Evolutionary conservation across 2,888 invertebrate genomes (phyloP), one percentile per base, ranked within the genome.

Genomic region (Carpatolechia fugitivella): DNA sequence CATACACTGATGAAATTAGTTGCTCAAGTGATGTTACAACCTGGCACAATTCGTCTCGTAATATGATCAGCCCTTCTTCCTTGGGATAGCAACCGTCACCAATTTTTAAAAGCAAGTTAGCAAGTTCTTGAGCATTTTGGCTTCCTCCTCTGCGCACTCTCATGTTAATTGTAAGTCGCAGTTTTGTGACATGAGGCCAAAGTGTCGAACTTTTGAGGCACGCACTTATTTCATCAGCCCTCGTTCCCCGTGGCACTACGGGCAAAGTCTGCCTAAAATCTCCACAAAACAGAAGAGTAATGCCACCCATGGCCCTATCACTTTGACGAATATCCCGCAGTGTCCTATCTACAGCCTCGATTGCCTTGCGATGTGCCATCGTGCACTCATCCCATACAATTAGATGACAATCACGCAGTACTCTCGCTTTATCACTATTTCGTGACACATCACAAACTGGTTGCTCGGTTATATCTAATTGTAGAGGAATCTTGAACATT

Each of bases 211-310:
- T 24, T n/a, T n/a, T n/a, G 3, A 24, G 6, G 6, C 24, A 24
- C 6, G 24, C 24, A 4, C 24, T 24, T 24, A 58, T 52, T 36
- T 55, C 48, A 52, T 57, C 49, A 11, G 54, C 56, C 29, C 36
- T 50, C 35, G 56, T 54, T 41, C 50, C 61, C 33, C 54, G 59
- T 4, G 48, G 24, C 11, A 56, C 59, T 0, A 64, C 60, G 0
- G 61, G 61, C 0, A 64, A 50, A 0, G 54, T 64, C 41, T 64
- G 63, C 20, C 64, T 24, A 36, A 67, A 67, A 46, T 66, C 65
- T 6, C 64, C 62, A 40, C 61, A 53, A 3, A 62, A 53, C 3
- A 64, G 46, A 1, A 64, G 57, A 3, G 60, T 54, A 36, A 61
- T 40, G 0, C 63, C 62, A 6, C 62, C 61, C 24, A 24, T 24